phyloP scores from a whole-genome alignment of 2,797 vertebrate species.

The Austrolebias charrua region DNA sequence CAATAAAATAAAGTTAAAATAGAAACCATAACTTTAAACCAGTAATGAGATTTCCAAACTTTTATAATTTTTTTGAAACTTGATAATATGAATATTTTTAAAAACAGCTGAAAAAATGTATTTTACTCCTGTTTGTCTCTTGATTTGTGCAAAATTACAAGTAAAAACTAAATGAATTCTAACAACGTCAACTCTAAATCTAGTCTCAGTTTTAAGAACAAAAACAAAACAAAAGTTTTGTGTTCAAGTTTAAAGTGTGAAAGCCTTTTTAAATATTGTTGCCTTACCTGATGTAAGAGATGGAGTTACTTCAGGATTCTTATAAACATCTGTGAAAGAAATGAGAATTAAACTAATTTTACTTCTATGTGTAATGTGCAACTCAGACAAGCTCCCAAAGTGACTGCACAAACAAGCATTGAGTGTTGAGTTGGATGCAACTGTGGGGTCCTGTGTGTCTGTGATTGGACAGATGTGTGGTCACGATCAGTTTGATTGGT shows the following conservation, averaged over 20 bases:
- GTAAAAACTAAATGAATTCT: too few species aligned
- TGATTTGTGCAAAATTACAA: too few species aligned
- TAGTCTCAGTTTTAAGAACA: background rate
- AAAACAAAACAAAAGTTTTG: background rate
- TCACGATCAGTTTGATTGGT: constrained; percentile 1
- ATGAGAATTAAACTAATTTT: background rate
- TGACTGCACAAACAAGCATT: background rate
- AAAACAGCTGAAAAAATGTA: too few species aligned
- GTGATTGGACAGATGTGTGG: constrained; percentile 18
- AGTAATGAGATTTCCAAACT: too few species aligned
- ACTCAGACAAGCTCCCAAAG: constrained; percentile 2
- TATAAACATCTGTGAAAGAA: background rate
- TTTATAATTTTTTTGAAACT: too few species aligned
- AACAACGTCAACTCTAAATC: background rate
- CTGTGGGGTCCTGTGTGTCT: constrained; percentile 12
- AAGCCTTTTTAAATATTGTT: background rate
- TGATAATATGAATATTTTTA: too few species aligned
- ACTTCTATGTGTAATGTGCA: background rate
- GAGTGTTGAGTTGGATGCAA: constrained; percentile 8
- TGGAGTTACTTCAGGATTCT: background rate
- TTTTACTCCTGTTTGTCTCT: too few species aligned
- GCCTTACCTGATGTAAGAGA: constrained; percentile 42
- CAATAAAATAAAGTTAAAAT: too few species aligned
- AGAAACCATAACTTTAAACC: too few species aligned
- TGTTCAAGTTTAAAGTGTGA: too few species aligned